Evolutionary conservation across 2,797 vertebrate species (phyloP), one percentile per base, ranked within the genome.

Genomic region (Coranthus polyacanthus): DNA sequence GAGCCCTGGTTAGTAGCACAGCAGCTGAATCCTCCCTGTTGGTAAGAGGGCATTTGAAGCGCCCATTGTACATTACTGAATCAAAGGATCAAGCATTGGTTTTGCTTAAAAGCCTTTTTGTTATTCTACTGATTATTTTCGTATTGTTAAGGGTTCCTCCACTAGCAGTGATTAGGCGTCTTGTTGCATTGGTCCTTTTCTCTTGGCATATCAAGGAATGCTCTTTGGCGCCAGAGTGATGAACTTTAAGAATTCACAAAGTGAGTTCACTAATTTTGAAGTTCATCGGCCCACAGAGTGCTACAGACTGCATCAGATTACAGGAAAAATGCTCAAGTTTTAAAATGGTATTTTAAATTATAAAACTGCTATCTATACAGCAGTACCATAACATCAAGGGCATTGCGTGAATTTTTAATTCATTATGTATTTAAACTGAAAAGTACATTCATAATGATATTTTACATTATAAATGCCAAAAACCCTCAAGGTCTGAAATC

Each of bases 31-130:
- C 87, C 88, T 90, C 80, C 83, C 75, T 32, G 52, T 86, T 87
- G 75, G 75, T 91, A 89, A 92, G 90, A 92, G 92, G 90, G 83
- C 86, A 89, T 92, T 88, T 93, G 78, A 91, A 93, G 91, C 87
- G 61, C 85, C 92, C 64, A 89, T 92, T 93, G 85, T 90, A 74
- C 67, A 71, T 75, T 34, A 69, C 73, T 87, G 85, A 92, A 91
- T 93, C 81, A 88, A 82, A 87, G 89, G 87, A 90, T 92, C 88
- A 92, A 93, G 90, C 84, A 81, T 85, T 78, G 80, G 79, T 85
- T 89, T 91, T 88, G 87, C 86, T 90, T 85, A 76, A 90, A 87
- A 86, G 87, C 78, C 75, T 87, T 79, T 88, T 82, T 84, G 82
- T 91, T 89, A 84, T 93, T 92, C 83, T 70, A 74, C 86, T 88